A percentile compares a stretch with the other conserved stretches of the same genome.
phyloP scores from a whole-genome alignment of 2,113 vertebrate species.

The Hassar affinis region DNA sequence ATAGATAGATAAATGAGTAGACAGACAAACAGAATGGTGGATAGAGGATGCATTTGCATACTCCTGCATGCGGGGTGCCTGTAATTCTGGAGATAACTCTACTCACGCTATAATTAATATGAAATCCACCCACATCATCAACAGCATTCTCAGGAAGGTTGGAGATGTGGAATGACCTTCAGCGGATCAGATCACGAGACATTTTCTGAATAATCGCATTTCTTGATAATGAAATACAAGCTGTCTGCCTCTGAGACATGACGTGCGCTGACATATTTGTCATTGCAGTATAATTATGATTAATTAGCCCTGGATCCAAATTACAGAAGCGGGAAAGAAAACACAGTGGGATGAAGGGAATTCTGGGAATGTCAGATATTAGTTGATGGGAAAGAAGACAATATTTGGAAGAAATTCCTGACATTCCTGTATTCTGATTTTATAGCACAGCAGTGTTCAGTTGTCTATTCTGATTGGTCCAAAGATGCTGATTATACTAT shows the following conservation, averaged over 20 bases:
- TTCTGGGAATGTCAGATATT: conserved; percentile 55
- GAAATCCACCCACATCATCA: no score
- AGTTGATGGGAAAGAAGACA: not conserved
- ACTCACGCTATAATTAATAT: no score
- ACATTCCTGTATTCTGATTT: not conserved
- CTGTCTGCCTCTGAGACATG: conserved; percentile 57
- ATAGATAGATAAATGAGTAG: no score
- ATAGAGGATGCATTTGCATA: no score
- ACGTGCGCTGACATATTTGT: conserved; percentile 57
- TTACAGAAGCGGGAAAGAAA: conserved; percentile 49
- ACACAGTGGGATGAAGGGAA: conserved; percentile 43
- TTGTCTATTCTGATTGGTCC: not conserved
- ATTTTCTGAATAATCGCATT: conserved; percentile 56
- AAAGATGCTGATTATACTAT: not conserved
- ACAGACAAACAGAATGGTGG: no score
- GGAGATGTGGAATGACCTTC: conserved; percentile 13
- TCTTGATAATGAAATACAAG: conserved; percentile 62
- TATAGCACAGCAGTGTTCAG: no score
- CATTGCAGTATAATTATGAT: conserved; percentile 71
- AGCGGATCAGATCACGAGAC: not conserved
- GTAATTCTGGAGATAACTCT: no score
- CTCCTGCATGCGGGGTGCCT: no score
- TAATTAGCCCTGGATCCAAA: conserved; percentile 71
- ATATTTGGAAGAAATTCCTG: not conserved
- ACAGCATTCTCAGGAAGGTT: not conserved